Evolutionary conservation across 2,797 vertebrate genomes (phyloP).

Genomic region (Semotilus atromaculatus): DNA sequence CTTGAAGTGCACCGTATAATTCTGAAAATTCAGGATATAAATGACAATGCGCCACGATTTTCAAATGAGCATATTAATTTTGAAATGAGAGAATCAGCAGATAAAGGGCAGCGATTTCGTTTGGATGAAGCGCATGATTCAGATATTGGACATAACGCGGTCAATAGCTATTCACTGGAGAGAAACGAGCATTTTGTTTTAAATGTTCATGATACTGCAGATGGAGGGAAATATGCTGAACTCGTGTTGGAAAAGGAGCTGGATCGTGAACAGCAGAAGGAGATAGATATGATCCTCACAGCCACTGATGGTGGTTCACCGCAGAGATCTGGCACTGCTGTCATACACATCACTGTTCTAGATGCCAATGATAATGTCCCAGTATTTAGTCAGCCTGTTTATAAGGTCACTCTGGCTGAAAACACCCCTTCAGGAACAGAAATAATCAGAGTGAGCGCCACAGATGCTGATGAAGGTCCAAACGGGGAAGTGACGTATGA

Average conservation of each 20-base stretch:
- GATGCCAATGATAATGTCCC: slow-evolving; percentile 68
- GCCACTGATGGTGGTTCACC: slow-evolving; percentile 66
- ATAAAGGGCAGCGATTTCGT: slow-evolving; percentile 63
- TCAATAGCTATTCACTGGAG: slow-evolving; percentile 64
- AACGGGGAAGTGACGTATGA: slow-evolving; percentile 77
- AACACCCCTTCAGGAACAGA: slow-evolving; percentile 63
- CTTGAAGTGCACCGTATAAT: slow-evolving; percentile 52
- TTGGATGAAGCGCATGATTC: slow-evolving; percentile 71
- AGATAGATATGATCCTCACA: slow-evolving; percentile 58
- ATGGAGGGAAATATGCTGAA: slow-evolving; percentile 65
- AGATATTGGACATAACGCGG: slow-evolving; percentile 61
- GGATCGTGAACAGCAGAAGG: slow-evolving; percentile 66
- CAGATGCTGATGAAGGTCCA: slow-evolving; percentile 72
- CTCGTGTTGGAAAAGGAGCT: slow-evolving; percentile 69
- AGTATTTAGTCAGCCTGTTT: slow-evolving; percentile 62
- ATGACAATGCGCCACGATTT: slow-evolving; percentile 68
- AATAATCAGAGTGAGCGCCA: slow-evolving; percentile 66
- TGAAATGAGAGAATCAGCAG: slow-evolving; percentile 67
- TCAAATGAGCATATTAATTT: slow-evolving; percentile 64
- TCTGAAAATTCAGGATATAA: slow-evolving; percentile 57
- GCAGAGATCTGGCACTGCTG: slow-evolving; percentile 63
- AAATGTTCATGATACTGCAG: slow-evolving; percentile 47
- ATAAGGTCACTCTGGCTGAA: slow-evolving; percentile 65
- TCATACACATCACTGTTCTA: slow-evolving; percentile 66
- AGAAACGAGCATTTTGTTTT: slow-evolving; percentile 67